These are phyloP conservation scores for Caenorhabditis sp. DNA, from an alignment of 2,888 invertebrate genomes.

Conservation along the genomic window DNA sequence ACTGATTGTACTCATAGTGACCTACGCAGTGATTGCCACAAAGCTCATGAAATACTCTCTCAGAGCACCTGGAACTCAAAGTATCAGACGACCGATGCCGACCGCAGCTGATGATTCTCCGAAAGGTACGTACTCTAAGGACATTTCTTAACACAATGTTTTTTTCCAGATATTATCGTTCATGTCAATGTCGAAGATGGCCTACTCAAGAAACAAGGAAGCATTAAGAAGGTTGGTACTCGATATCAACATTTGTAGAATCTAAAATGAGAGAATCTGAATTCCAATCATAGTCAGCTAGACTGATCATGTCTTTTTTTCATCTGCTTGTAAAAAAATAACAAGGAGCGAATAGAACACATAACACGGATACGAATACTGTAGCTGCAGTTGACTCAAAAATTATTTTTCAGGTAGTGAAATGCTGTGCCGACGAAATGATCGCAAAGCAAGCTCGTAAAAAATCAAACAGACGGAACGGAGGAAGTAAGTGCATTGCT, in stretches of 20 bases:
- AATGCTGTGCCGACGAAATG: constrained; percentile 48
- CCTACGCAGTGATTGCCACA: constrained; percentile 79
- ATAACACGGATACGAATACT: constrained; percentile 8
- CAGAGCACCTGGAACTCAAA: constrained; percentile 61
- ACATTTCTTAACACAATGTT: background rate
- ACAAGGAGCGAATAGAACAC: background rate
- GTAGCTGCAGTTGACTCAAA: constrained; percentile 37
- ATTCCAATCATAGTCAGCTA: constrained; percentile 2
- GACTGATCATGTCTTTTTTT: constrained; percentile 18
- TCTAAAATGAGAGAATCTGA: background rate
- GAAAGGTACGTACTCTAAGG: constrained; percentile 22
- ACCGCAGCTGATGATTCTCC: constrained; percentile 53
- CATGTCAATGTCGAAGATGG: constrained; percentile 55
- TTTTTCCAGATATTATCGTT: constrained; percentile 49
- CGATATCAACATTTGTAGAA: background rate
- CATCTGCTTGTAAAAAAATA: constrained; percentile 27
- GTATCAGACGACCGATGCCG: constrained; percentile 44
- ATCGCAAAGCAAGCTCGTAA: constrained; percentile 22
- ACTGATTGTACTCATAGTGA: constrained; percentile 74
- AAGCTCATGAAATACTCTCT: constrained; percentile 77
- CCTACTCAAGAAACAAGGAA: constrained; percentile 46
- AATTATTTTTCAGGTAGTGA: constrained; percentile 39
- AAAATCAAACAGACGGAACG: constrained; percentile 20
- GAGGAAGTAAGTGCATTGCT: constrained; percentile 38
- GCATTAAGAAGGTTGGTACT: constrained; percentile 41